phyloP scores from a whole-genome alignment of 2,113 vertebrate genomes.

The Sminthopsis crassicaudata region DNA sequence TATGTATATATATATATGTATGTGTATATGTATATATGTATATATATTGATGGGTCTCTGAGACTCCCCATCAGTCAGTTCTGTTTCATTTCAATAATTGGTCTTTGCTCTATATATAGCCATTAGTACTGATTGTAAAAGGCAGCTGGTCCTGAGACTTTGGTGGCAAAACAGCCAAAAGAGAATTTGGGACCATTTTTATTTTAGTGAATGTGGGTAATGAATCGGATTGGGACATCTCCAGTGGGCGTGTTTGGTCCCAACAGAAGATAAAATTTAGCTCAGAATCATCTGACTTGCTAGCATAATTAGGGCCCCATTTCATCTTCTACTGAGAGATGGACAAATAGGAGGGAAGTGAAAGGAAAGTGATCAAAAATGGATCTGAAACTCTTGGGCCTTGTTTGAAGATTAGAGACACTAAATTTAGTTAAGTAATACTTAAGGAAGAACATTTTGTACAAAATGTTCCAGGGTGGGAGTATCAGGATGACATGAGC shows the following conservation, averaged over 20 bases:
- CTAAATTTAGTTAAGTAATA: slow-evolving; percentile 4
- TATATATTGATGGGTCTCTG: background rate
- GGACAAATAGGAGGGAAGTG: background rate
- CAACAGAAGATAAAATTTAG: slow-evolving; percentile 3
- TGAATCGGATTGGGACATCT: background rate
- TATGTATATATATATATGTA: too few relatives aligned
- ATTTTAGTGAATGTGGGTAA: background rate
- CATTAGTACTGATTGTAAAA: background rate
- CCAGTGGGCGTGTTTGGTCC: background rate
- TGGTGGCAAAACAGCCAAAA: background rate
- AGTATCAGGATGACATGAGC: background rate
- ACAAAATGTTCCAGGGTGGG: background rate
- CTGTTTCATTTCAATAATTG: background rate
- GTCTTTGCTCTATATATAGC: background rate
- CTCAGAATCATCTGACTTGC: background rate
- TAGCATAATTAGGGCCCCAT: slow-evolving; percentile 1
- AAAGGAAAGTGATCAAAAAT: background rate
- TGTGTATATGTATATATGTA: too few relatives aligned
- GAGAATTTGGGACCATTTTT: background rate
- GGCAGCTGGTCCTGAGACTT: background rate
- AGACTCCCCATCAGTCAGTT: background rate
- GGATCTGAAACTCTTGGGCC: background rate
- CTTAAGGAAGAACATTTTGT: background rate
- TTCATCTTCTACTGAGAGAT: background rate
- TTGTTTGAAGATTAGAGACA: background rate